Conservation (phyloP, 2,113 vertebrate species). For the Malaclemys terrapin region DNA sequence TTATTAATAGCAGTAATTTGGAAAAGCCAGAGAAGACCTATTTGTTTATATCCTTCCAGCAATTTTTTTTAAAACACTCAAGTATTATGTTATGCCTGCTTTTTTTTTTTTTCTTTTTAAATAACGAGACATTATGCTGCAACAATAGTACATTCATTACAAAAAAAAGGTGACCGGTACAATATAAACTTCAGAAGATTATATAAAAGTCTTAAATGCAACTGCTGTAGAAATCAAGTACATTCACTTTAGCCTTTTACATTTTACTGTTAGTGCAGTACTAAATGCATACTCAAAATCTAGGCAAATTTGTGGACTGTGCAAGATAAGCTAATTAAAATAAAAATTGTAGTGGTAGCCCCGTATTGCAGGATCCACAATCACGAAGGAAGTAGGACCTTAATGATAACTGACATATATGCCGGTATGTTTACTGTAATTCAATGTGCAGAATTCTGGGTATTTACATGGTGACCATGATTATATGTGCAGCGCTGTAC, state of each 20-base stretch:
- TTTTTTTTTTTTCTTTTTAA: not conserved
- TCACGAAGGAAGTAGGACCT: not conserved
- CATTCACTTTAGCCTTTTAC: not conserved
- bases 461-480: not conserved
- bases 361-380: not conserved
- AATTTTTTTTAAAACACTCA: not conserved
- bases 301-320: not conserved
- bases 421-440: not conserved
- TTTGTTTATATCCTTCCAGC: not conserved
- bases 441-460: not conserved
- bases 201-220: not conserved
- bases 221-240: not conserved
- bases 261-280: not conserved
- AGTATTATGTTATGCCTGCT: not conserved
- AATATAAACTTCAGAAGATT: not conserved
- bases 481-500: not conserved
- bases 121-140: not conserved
- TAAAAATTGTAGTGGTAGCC: not conserved
- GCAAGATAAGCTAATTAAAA: not conserved
- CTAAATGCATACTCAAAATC: not conserved
- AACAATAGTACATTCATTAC: not conserved
- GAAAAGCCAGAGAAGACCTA: not conserved
- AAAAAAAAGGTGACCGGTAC: not conserved
- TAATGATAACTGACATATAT: not conserved
- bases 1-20: not conserved